A percentile compares a stretch with the other conserved stretches of the same genome.
These are phyloP conservation scores for Heliconius melpomene DNA, from an alignment of 1,140 invertebrate genomes.

Conservation along the genomic window DNA sequence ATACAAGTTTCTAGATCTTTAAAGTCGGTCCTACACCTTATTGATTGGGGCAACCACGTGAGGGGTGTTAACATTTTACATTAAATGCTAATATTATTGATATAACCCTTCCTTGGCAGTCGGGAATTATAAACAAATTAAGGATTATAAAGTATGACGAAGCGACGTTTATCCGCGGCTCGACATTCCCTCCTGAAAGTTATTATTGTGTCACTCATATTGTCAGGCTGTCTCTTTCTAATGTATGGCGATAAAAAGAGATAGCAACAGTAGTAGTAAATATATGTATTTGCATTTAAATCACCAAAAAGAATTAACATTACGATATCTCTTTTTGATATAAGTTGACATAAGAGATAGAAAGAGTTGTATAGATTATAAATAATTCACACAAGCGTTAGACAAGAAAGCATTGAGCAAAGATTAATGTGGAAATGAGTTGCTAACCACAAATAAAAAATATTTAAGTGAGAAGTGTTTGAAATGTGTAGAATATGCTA, in stretches of 20 bases:
- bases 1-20: background rate
- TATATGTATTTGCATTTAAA: background rate
- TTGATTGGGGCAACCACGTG: constrained; percentile 39
- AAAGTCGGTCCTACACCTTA: background rate
- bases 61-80: constrained; percentile 19
- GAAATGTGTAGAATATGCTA: background rate
- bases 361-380: background rate
- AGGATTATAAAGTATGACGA: constrained; percentile 13
- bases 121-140: background rate
- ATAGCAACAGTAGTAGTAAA: background rate
- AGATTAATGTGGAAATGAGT: background rate
- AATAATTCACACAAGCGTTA: background rate
- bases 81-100: constrained; percentile 23
- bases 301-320: background rate
- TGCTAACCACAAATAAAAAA: background rate
- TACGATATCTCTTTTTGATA: background rate
- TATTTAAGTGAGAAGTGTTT: background rate
- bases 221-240: background rate
- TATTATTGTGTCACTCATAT: constrained; percentile 2
- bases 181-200: constrained; percentile 58
- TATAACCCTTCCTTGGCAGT: background rate
- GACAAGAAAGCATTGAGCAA: background rate
- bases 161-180: constrained; percentile 41
- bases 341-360: background rate
- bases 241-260: background rate